Conservation (phyloP, 2,888 invertebrate genomes). For the Hermaeophaga mercurialis region DNA sequence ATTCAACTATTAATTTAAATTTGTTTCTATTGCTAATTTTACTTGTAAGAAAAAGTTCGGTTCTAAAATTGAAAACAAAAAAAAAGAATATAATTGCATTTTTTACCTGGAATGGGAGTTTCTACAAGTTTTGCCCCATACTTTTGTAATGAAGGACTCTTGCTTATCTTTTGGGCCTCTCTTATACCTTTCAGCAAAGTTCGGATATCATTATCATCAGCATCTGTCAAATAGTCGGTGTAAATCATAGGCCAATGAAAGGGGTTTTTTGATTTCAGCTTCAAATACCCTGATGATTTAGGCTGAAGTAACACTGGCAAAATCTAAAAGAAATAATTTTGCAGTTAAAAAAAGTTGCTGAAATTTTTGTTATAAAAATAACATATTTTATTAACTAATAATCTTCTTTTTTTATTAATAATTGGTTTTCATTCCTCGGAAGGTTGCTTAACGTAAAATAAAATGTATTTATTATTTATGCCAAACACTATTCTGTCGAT, state of each 20-base stretch:
- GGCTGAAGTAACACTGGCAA: conserved; percentile 76
- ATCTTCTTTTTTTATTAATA: no score
- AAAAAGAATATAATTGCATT: neutral
- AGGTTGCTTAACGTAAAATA: no score
- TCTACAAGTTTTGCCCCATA: conserved; percentile 36
- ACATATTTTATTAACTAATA: no score
- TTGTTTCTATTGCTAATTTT: no score
- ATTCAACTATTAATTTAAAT: no score
- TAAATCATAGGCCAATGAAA: conserved; percentile 74
- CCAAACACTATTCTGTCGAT: no score
- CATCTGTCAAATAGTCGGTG: conserved; percentile 78
- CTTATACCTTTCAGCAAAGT: conserved; percentile 56
- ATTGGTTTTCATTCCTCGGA: no score
- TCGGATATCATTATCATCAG: conserved; percentile 59
- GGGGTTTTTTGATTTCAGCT: conserved; percentile 73
- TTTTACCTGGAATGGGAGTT: conserved; percentile 39
- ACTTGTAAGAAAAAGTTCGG: no score
- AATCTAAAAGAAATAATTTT: conserved; percentile 48
- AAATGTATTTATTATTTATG: no score
- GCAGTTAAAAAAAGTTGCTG: neutral
- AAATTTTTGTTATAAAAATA: conserved; percentile 1
- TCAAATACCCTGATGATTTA: conserved; percentile 70
- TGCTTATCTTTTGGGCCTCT: conserved; percentile 59
- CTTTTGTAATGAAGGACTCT: conserved; percentile 58
- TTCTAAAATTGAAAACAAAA: neutral